Base-by-base conservation (phyloP, 2,888 invertebrate genomes). In the Macrosoma leucophasiata region DNA sequence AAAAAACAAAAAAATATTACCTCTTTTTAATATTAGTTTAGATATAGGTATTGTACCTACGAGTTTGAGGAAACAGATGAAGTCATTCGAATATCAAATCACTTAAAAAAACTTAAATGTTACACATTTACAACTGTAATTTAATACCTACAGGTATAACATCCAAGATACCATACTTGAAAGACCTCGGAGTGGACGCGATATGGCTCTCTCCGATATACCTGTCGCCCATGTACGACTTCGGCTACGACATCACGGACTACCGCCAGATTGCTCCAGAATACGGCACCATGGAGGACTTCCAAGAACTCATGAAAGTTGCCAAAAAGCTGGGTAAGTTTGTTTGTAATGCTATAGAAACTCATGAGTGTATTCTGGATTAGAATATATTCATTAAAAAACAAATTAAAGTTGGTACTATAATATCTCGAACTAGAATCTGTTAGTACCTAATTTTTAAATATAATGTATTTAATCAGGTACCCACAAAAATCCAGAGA, bases 231-330 rank as follows among this genome's bases (percentile, higher is more conserved):
- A 91, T 91, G 91, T 84, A 85, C 10, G 93, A 94, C 63, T 90
- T 90, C 55, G 94, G 94, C 0, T 93, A 94, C 54, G 94, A 94
- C 54, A 89, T 94, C 35, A 70, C 89, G 0, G 86, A 92, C 64
- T 92, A 89, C 57, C 84, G 68, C 1, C 74, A 77, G 5, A 87
- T 94, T 15, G 89, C 92, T 9, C 75, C 86, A 0, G 82, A 88
- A 25, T 93, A 89, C 59, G 93, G 94, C 0, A 89, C 86, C 0
- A 85, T 93, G 85, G 69, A 70, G 0, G 91, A 93, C 59, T 91
- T 93, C 50, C 86, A 89, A 9, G 62, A 66, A 0, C 62, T 91
- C 4, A 61, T 90, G 39, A 53, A 46, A 0, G 73, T 71, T 36
- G 84, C 89, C 1, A 85, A 85, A 27, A 50, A 58, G 17, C 46